These are phyloP conservation scores for Porites rus DNA, from an alignment of 92 coral and sea anemone species.

Conservation along the genomic window DNA sequence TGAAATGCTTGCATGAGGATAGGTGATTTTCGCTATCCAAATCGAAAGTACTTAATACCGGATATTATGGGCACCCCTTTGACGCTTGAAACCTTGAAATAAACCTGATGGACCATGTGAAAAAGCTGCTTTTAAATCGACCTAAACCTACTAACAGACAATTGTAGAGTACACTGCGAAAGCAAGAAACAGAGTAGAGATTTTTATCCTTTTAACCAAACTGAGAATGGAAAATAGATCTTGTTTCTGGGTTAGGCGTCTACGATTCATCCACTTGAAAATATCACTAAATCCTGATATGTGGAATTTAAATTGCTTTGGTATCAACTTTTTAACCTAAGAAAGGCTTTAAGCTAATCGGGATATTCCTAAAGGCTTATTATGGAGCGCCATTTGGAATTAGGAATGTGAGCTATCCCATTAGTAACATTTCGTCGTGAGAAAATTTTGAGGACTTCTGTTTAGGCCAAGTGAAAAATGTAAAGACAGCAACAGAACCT, in stretches of 20 bases:
- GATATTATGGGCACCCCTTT: neutral
- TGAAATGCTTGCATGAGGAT: conserved; percentile 34
- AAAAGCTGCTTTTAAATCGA: neutral
- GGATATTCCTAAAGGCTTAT: neutral
- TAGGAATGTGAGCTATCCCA: conserved; percentile 33
- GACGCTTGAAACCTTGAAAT: neutral
- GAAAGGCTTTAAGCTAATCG: conserved; percentile 4
- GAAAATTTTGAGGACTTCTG: neutral
- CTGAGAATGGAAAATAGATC: neutral
- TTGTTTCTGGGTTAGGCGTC: neutral
- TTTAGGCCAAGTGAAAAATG: neutral
- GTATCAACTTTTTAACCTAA: neutral
- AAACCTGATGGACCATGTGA: neutral
- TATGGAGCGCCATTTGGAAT: conserved; percentile 3
- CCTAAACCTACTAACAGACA: neutral
- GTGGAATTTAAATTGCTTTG: neutral
- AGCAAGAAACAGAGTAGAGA: neutral
- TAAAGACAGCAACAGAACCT: neutral
- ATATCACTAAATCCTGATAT: neutral
- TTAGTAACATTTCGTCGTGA: neutral
- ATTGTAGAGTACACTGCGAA: neutral
- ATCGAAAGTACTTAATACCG: conserved; percentile 21
- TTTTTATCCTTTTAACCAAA: neutral
- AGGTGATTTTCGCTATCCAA: neutral
- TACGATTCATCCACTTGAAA: conserved; percentile 21